Evolutionary conservation across 2,888 invertebrate species (phyloP).

Genomic region (Scaptomyza flava): DNA sequence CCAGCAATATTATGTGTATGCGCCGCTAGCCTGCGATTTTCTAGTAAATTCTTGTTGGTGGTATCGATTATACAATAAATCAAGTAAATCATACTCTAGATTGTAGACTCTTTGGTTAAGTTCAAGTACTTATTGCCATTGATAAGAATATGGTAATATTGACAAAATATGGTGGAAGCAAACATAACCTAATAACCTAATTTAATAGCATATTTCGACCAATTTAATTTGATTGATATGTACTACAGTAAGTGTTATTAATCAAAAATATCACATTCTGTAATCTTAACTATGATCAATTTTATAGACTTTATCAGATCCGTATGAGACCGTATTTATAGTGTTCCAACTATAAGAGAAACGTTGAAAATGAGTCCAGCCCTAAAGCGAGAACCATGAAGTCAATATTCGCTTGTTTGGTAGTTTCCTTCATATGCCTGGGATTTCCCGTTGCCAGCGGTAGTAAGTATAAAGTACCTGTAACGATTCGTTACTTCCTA

Average conservation of each 20-base stretch:
- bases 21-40: too few species aligned
- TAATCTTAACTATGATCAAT: constrained; percentile 18
- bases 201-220: constrained; percentile 49
- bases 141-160: constrained; percentile 24
- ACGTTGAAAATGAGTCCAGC: too few species aligned
- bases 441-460: constrained; percentile 32
- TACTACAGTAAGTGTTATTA: background rate
- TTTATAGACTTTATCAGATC: constrained; percentile 26
- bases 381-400: constrained; percentile 47
- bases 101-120: background rate
- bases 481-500: background rate
- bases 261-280: background rate
- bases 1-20: too few species aligned
- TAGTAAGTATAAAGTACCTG: constrained; percentile 44
- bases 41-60: too few species aligned
- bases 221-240: background rate
- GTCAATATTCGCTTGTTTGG: constrained; percentile 26
- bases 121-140: constrained; percentile 11
- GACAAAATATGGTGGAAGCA: background rate
- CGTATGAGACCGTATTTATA: background rate
- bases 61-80: background rate
- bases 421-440: constrained; percentile 48
- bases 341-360: constrained; percentile 53
- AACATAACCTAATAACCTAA: constrained; percentile 15
- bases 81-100: background rate